A percentile compares a stretch with the other conserved stretches of the same genome.
These are phyloP conservation scores for Eulithis testata DNA, from an alignment of 2,888 invertebrate species.

Conservation along the genomic window DNA sequence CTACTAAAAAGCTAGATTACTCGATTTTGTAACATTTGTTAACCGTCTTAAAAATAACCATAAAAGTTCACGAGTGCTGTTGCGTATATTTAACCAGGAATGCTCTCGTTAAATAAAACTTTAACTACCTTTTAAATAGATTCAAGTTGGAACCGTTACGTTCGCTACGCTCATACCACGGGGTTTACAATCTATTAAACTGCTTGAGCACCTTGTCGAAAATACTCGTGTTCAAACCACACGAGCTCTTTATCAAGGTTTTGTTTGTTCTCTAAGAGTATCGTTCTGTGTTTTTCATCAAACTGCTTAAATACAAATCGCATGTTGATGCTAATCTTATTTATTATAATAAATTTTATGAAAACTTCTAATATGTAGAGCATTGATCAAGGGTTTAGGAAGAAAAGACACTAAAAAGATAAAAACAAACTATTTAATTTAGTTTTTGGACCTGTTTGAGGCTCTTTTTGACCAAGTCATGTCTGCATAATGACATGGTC, in stretches of 20 bases:
- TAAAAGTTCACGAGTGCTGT: constrained; percentile 33
- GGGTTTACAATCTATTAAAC: constrained; percentile 16
- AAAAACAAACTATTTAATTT: no score
- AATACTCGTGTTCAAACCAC: background rate
- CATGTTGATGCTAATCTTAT: no score
- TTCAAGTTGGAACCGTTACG: constrained; percentile 26
- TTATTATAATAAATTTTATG: no score
- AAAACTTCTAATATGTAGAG: no score
- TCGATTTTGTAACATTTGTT: constrained; percentile 8
- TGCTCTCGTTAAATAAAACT: constrained; percentile 27
- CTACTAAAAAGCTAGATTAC: background rate
- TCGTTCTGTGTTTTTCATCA: no score
- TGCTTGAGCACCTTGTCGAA: constrained; percentile 1
- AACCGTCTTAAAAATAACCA: constrained; percentile 20
- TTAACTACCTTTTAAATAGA: constrained; percentile 25
- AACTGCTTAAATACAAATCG: no score
- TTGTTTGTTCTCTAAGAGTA: no score
- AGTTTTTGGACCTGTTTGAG: no score
- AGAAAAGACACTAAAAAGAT: no score
- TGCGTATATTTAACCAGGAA: constrained; percentile 26
- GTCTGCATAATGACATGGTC: background rate
- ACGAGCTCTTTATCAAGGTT: no score
- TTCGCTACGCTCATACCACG: constrained; percentile 11
- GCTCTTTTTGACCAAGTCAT: no score
- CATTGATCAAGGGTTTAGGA: background rate